A percentile compares a stretch with the other conserved stretches of the same genome.
Evolutionary conservation across 2,797 vertebrate species (phyloP).

Genomic region (Xerus rutilus): DNA sequence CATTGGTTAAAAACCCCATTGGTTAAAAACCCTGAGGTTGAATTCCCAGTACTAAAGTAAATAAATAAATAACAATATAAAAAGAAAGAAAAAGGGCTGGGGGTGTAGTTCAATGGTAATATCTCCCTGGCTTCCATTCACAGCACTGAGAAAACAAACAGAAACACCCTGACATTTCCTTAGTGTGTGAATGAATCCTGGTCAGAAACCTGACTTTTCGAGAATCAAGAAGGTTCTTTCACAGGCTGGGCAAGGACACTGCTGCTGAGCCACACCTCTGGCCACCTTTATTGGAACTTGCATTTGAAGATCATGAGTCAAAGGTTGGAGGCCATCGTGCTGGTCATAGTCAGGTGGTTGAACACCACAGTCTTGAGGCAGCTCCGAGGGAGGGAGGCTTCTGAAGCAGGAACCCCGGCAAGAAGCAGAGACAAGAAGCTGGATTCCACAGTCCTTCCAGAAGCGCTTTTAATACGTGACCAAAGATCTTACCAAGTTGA

Average conservation of each 20-base stretch:
- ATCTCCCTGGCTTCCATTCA: not conserved
- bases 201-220: not conserved
- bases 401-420: not conserved
- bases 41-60: not conserved
- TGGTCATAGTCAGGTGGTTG: not conserved
- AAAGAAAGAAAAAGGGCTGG: not conserved
- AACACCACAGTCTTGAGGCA: slow-evolving; percentile 32
- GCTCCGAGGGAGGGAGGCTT: not conserved
- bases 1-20: not conserved
- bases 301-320: not conserved
- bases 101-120: not conserved
- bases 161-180: not conserved
- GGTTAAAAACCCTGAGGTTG: not conserved
- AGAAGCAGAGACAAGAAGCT: not conserved
- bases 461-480: not conserved
- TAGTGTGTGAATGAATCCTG: not conserved
- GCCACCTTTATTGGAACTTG: not conserved
- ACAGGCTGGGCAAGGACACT: not conserved
- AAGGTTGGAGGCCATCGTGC: not conserved
- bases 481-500: not conserved
- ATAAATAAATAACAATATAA: not conserved
- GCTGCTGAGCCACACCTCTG: not conserved
- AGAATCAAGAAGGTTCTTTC: not conserved
- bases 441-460: not conserved
- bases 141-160: not conserved